These are phyloP conservation scores for Margaritifera margaritifera DNA, from an alignment of 2,888 invertebrate genomes.

Conservation along the genomic window DNA sequence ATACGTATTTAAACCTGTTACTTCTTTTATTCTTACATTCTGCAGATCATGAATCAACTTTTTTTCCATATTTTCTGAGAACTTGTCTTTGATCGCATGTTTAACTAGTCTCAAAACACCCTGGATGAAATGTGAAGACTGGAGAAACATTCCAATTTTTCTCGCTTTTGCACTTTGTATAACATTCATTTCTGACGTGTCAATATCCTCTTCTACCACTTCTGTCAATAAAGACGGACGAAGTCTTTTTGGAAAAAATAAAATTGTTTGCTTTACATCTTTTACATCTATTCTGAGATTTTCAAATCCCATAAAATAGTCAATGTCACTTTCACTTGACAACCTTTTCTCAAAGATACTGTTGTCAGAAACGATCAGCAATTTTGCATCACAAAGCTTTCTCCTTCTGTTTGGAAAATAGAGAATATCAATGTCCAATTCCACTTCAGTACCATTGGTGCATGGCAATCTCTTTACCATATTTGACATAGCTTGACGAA, in stretches of 20 bases:
- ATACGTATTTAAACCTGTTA: constrained; percentile 9
- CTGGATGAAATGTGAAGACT: neutral
- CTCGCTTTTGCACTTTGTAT: neutral
- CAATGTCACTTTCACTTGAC: neutral
- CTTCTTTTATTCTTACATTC: constrained; percentile 9
- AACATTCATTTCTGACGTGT: neutral
- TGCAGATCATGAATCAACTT: constrained; percentile 3
- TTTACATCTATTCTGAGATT: constrained; percentile 3
- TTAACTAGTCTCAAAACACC: constrained; percentile 10
- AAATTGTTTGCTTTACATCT: neutral
- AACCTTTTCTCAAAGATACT: neutral
- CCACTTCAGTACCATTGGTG: neutral
- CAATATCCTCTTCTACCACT: constrained; percentile 4
- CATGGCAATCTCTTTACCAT: too few relatives aligned
- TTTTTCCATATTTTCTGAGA: neutral
- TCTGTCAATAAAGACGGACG: constrained; percentile 7
- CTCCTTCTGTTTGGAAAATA: constrained; percentile 7
- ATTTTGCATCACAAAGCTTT: constrained; percentile 2
- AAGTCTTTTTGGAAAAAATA: constrained; percentile 4
- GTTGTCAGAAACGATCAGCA: constrained; percentile 7
- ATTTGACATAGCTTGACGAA: too few relatives aligned
- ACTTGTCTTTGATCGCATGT: neutral
- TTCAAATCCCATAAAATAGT: neutral
- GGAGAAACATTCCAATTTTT: constrained; percentile 6
- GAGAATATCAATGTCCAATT: neutral